These are phyloP conservation scores for Neodon shergylaensis DNA, from an alignment of 2,113 vertebrate species.

Conservation along the genomic window DNA sequence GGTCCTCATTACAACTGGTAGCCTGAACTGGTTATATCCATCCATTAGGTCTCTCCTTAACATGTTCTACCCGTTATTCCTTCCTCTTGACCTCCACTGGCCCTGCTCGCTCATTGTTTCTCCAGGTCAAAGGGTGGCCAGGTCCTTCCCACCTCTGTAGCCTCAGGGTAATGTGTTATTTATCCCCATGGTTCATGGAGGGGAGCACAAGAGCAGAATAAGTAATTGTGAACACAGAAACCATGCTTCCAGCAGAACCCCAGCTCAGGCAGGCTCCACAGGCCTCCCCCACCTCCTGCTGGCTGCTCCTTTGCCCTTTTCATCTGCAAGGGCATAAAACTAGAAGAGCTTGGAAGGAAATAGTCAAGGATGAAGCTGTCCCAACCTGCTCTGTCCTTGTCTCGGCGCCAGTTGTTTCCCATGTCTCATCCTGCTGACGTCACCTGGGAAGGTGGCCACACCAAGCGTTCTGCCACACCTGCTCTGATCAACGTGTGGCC, in stretches of 20 bases:
- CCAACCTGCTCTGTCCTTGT: neutral
- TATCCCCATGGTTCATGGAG: neutral
- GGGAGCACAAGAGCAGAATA: neutral
- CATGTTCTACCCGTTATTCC: too few species aligned
- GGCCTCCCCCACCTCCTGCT: neutral
- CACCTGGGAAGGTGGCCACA: accelerated
- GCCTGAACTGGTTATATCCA: neutral
- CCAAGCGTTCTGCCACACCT: neutral
- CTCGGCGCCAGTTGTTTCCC: neutral
- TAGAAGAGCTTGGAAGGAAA: neutral
- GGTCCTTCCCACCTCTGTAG: neutral
- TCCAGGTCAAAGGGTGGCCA: neutral
- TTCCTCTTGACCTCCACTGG: neutral
- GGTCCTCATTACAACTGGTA: neutral
- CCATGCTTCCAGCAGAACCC: neutral
- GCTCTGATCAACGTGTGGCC: accelerated
- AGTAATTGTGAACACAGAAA: neutral
- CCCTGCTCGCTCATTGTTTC: neutral
- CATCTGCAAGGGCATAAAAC: neutral
- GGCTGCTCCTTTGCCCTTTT: neutral
- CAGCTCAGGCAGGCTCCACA: too few species aligned
- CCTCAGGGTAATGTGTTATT: neutral
- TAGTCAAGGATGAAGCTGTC: too few species aligned
- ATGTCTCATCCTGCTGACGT: neutral
- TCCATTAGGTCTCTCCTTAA: neutral